A percentile compares a stretch with the other conserved stretches of the same genome.
Evolutionary conservation across 2,888 invertebrate genomes (phyloP).

Genomic region (Galerucella calmariensis): DNA sequence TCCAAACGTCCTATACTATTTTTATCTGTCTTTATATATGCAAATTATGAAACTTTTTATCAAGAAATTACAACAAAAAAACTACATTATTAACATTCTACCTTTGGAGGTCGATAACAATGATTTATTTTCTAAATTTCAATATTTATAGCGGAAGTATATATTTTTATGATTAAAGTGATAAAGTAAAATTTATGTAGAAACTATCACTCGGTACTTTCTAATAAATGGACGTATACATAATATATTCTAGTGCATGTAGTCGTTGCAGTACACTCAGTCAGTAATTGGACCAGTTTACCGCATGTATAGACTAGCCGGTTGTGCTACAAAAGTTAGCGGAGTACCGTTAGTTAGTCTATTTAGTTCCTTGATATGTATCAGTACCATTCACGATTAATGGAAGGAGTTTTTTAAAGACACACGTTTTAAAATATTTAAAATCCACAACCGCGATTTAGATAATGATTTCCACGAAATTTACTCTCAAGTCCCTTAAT

Average conservation of each 20-base stretch:
- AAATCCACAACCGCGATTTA: no score
- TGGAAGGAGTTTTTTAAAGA: not conserved
- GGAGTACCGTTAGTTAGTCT: conserved; percentile 5
- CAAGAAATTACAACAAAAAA: no score
- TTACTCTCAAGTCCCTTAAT: no score
- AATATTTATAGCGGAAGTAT: no score
- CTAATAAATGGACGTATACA: not conserved
- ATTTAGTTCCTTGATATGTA: conserved; percentile 10
- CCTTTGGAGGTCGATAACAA: no score
- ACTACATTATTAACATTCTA: no score
- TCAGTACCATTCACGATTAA: not conserved
- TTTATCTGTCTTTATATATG: no score
- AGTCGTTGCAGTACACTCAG: not conserved
- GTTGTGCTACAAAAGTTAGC: conserved; percentile 26
- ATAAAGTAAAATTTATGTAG: not conserved
- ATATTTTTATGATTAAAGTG: not conserved
- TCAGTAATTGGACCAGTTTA: conserved; percentile 29
- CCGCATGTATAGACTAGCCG: conserved; percentile 20
- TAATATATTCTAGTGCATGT: not conserved
- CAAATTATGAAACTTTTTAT: no score
- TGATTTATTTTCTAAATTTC: no score
- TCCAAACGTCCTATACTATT: no score
- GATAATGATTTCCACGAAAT: no score
- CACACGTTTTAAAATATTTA: no score
- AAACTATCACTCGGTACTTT: not conserved